Evolutionary conservation across 2,888 invertebrate genomes (phyloP).

Genomic region (Eupithecia tripunctaria): DNA sequence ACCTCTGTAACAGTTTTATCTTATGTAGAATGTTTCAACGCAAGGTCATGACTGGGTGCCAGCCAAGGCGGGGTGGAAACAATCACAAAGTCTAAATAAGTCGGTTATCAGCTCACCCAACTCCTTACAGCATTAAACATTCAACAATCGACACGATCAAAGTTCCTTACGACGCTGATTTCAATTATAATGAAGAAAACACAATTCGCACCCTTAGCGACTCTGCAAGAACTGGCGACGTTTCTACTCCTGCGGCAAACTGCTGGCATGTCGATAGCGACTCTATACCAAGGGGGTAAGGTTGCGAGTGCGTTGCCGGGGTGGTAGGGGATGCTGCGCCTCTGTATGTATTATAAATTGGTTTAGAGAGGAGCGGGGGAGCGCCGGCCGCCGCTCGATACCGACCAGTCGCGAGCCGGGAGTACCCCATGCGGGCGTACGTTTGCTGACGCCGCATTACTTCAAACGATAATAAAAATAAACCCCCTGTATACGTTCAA

Average conservation of each 20-base stretch:
- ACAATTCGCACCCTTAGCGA: conserved; percentile 80
- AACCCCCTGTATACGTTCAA: conserved; percentile 41
- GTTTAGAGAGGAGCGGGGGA: conserved; percentile 81
- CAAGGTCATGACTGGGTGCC: conserved; percentile 10
- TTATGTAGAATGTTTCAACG: neutral
- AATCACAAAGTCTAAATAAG: conserved; percentile 29
- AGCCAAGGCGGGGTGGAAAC: conserved; percentile 12
- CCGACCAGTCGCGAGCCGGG: conserved; percentile 71
- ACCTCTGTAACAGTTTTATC: no score
- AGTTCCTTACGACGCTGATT: conserved; percentile 56
- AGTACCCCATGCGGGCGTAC: conserved; percentile 30
- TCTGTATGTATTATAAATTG: conserved; percentile 85
- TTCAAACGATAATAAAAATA: conserved; percentile 56
- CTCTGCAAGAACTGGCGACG: conserved; percentile 76
- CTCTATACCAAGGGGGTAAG: conserved; percentile 47
- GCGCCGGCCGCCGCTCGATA: conserved; percentile 75
- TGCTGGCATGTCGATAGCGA: conserved; percentile 45
- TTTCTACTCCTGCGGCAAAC: conserved; percentile 81
- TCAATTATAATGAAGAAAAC: conserved; percentile 76
- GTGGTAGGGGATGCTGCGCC: conserved; percentile 79
- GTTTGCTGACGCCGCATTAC: conserved; percentile 35
- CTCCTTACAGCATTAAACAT: conserved; percentile 45
- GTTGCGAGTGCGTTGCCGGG: conserved; percentile 52
- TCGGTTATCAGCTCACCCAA: conserved; percentile 38
- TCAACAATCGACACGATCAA: conserved; percentile 49